These are phyloP conservation scores for Sarcophaga carnaria DNA, from an alignment of 2,888 invertebrate species.

Conservation along the genomic window DNA sequence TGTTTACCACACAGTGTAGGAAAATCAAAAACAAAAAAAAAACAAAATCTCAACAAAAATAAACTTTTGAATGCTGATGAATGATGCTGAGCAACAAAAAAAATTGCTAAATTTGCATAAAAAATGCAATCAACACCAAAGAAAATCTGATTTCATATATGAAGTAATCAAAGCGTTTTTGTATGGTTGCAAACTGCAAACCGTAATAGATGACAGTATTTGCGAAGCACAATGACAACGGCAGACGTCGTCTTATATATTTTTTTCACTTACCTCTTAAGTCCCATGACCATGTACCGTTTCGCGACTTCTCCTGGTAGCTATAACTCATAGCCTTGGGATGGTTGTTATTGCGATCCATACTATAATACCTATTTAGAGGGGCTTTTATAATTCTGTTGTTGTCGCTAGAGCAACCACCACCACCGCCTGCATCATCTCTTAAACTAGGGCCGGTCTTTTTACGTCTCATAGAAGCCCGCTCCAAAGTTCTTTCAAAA, in stretches of 20 bases:
- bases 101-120: slow-evolving; percentile 57
- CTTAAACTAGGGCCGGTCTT: slow-evolving; percentile 71
- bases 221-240: slow-evolving; percentile 1
- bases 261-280: slow-evolving; percentile 75
- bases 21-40: slow-evolving; percentile 23
- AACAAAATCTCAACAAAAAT: not conserved
- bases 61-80: not conserved
- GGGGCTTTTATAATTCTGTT: slow-evolving; percentile 38
- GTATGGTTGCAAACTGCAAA: slow-evolving; percentile 21
- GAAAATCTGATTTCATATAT: slow-evolving; percentile 45
- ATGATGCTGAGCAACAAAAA: not conserved
- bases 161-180: slow-evolving; percentile 31
- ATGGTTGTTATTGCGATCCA: slow-evolving; percentile 78
- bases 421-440: slow-evolving; percentile 55
- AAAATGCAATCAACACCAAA: slow-evolving; percentile 41
- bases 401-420: slow-evolving; percentile 43
- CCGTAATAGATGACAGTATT: not conserved
- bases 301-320: slow-evolving; percentile 69
- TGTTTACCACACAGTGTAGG: slow-evolving; percentile 19
- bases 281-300: slow-evolving; percentile 66
- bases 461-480: slow-evolving; percentile 82
- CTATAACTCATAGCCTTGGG: slow-evolving; percentile 62
- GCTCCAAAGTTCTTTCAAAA: slow-evolving; percentile 87
- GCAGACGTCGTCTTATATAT: not conserved
- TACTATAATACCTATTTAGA: slow-evolving; percentile 66